phyloP scores from a whole-genome alignment of 2,113 vertebrate genomes.

The Ginglymostoma cirratum region DNA sequence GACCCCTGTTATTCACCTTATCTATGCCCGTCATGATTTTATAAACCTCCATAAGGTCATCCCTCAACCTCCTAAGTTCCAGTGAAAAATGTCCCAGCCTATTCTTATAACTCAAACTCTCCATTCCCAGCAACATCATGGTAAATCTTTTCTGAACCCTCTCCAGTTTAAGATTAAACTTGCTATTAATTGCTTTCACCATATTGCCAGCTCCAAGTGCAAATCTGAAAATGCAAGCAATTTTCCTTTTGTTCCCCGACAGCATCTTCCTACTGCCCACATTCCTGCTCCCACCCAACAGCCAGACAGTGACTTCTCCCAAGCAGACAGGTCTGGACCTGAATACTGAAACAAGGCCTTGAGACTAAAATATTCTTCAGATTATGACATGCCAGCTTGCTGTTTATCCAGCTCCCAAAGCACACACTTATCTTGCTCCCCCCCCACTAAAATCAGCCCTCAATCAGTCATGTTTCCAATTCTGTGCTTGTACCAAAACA shows the following conservation, averaged over 20 bases:
- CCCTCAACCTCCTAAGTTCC: too few species aligned
- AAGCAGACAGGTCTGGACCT: neutral
- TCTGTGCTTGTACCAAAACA: neutral
- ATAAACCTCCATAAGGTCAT: too few species aligned
- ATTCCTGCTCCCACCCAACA: neutral
- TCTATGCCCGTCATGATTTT: too few species aligned
- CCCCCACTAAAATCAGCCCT: neutral
- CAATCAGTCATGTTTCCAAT: neutral
- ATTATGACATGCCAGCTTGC: neutral
- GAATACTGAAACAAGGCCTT: neutral
- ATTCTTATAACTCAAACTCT: too few species aligned
- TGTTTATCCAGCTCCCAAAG: neutral
- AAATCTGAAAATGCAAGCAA: too few species aligned
- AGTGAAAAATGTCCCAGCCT: too few species aligned
- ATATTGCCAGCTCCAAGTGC: too few species aligned
- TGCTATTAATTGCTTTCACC: too few species aligned
- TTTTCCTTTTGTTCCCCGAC: neutral
- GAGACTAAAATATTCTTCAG: neutral
- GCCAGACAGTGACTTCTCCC: neutral
- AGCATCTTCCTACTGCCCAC: neutral
- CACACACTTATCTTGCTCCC: neutral
- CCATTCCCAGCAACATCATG: too few species aligned
- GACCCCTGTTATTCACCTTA: too few species aligned
- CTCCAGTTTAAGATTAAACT: too few species aligned
- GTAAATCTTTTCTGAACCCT: too few species aligned